Percentiles rank a stretch among this genome's conserved stretches.
These are phyloP conservation scores for Empis stercorea DNA, from an alignment of 2,888 invertebrate genomes.

Conservation along the genomic window DNA sequence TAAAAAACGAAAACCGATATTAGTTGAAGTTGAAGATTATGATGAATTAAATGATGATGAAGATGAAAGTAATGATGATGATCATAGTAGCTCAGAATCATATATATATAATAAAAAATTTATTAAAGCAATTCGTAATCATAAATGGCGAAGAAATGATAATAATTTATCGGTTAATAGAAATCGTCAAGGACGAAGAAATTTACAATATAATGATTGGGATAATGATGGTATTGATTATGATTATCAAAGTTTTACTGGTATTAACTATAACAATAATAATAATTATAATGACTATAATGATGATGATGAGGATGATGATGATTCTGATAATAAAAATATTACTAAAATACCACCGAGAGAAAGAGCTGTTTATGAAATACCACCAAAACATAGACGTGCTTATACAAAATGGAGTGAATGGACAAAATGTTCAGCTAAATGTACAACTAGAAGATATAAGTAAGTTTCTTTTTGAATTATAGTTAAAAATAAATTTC, in stretches of 20 bases:
- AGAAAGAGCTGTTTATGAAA: conserved; percentile 29
- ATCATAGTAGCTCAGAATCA: neutral
- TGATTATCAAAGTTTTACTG: neutral
- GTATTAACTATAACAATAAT: conserved; percentile 5
- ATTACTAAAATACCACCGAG: conserved; percentile 13
- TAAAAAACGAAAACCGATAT: conserved; percentile 18
- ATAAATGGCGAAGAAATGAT: conserved; percentile 6
- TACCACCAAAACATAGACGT: conserved; percentile 25
- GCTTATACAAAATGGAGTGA: conserved; percentile 67
- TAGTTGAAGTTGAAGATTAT: neutral
- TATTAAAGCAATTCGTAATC: conserved; percentile 25
- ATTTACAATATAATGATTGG: neutral
- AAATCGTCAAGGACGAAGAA: neutral
- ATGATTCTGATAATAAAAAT: conserved; percentile 8
- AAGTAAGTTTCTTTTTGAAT: conserved; percentile 40
- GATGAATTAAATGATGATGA: neutral
- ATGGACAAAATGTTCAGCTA: conserved; percentile 69
- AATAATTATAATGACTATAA: conserved; percentile 16
- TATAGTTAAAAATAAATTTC: too few relatives aligned
- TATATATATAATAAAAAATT: neutral
- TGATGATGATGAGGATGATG: conserved; percentile 16
- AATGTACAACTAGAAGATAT: conserved; percentile 66
- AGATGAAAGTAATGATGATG: conserved; percentile 15
- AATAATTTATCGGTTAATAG: neutral
- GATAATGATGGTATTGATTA: neutral